These are phyloP conservation scores for Eupithecia centaureata DNA, from an alignment of 2,888 invertebrate genomes.

Conservation along the genomic window DNA sequence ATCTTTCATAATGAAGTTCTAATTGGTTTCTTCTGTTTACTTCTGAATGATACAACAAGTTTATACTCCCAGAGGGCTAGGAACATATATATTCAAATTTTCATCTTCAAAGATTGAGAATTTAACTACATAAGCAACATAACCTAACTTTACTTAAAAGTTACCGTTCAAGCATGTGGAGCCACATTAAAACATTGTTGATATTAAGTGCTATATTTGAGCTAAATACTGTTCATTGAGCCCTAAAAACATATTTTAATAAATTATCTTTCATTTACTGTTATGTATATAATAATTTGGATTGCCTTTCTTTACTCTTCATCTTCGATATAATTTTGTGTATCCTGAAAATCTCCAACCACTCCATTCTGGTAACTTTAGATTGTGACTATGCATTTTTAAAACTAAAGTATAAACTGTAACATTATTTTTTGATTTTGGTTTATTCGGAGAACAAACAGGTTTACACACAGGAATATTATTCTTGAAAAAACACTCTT, in stretches of 20 bases:
- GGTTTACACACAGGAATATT: too few relatives aligned
- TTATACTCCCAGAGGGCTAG: too few relatives aligned
- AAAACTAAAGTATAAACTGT: too few relatives aligned
- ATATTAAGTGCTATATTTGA: neutral
- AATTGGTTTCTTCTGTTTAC: conserved; percentile 1
- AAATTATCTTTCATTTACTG: too few relatives aligned
- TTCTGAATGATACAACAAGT: neutral
- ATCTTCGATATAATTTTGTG: too few relatives aligned
- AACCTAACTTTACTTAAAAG: conserved; percentile 11
- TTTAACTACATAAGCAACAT: neutral
- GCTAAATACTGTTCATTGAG: neutral
- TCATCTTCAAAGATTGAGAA: neutral
- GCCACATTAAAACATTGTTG: neutral
- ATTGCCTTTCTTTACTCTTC: neutral
- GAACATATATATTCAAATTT: neutral
- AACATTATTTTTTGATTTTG: too few relatives aligned
- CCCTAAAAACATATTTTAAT: neutral
- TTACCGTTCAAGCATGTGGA: neutral
- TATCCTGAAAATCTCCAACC: too few relatives aligned
- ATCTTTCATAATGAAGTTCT: conserved; percentile 9
- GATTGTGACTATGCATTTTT: neutral
- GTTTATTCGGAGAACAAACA: too few relatives aligned
- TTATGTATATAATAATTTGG: too few relatives aligned
- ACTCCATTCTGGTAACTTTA: neutral
- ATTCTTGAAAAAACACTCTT: too few relatives aligned